Base-by-base conservation (phyloP, 2,888 invertebrate species). In the Nesidiocoris tenuis region DNA sequence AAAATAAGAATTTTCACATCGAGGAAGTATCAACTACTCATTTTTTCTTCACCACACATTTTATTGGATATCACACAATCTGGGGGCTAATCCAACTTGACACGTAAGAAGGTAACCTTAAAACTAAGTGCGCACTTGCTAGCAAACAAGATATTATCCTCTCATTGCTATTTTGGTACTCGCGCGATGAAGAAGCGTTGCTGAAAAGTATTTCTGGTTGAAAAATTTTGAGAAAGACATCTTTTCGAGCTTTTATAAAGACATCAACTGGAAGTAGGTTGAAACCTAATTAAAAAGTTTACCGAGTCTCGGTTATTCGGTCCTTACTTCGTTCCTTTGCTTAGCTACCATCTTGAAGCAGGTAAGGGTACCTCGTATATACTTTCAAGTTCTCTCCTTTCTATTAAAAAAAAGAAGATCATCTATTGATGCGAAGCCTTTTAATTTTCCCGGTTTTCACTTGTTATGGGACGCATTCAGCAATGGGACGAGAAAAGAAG, bases 201-300 rank as follows among this genome's bases (percentile, higher is more conserved):
- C n/a, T n/a, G n/a, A n/a, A n/a, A n/a, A n/a, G n/a, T n/a, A n/a
- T n/a, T n/a, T n/a, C n/a, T 39, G 12, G 39, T 39, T 39, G 39
- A 39, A 39, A 39, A 39, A 12, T n/a, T n/a, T n/a, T n/a, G 39
- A 39, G 12, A 39, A 39, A 39, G 39, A 7, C 39, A 39, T 39
- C 39, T 39, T 39, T 39, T 3, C 5, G 39, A 12, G 39, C 39
- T 39, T 39, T 39, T 39, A 59, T 59, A 59, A 59, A n/a, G 19
- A 59, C 59, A 59, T 59, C 19, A 59, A 19, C 7, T 19, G 59
- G 19, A 59, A 59, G 59, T 59, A 59, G 59, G 59, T 59, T 59
- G 59, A 59, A 59, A 59, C 59, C 59, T 59, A 59, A 59, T 59
- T 59, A 59, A 59, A 59, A 59, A 3, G 3, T 59, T 59, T 9